A percentile compares a stretch with the other conserved stretches of the same genome.
These are phyloP conservation scores for Brachionichthys hirsutus DNA, from an alignment of 2,113 vertebrate species.

Conservation along the genomic window DNA sequence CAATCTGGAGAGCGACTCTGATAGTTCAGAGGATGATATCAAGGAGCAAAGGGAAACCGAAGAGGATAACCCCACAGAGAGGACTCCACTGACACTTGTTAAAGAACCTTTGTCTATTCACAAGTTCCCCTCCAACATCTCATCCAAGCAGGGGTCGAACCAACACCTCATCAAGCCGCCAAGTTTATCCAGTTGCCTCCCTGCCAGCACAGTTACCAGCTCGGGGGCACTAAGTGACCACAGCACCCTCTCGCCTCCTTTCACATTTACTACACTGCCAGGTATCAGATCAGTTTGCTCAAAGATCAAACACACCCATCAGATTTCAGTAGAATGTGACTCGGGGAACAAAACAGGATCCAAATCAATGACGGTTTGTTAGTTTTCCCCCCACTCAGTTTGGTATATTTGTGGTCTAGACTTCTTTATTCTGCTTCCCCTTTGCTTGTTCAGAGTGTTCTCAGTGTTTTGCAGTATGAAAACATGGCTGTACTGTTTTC, in stretches of 20 bases:
- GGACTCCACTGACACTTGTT: slow-evolving; percentile 73
- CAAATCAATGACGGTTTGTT: neutral
- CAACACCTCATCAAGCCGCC: slow-evolving; percentile 82
- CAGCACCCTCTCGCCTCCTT: slow-evolving; percentile 74
- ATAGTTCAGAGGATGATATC: slow-evolving; percentile 86
- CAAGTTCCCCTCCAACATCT: slow-evolving; percentile 70
- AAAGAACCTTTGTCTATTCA: slow-evolving; percentile 60
- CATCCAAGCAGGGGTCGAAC: slow-evolving; percentile 70
- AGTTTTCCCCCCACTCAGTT: neutral
- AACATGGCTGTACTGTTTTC: neutral
- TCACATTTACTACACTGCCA: slow-evolving; percentile 77
- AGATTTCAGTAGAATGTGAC: neutral
- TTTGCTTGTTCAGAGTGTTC: neutral
- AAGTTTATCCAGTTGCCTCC: slow-evolving; percentile 58
- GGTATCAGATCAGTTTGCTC: slow-evolving; percentile 69
- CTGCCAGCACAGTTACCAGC: slow-evolving; percentile 72
- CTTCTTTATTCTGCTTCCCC: slow-evolving; percentile 1
- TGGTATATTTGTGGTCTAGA: neutral
- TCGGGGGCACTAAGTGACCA: slow-evolving; percentile 76
- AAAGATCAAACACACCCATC: neutral
- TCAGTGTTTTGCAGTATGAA: neutral
- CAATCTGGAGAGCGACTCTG: slow-evolving; percentile 90
- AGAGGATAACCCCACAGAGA: slow-evolving; percentile 85
- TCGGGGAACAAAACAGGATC: neutral
- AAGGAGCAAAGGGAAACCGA: slow-evolving; percentile 86